Evolutionary conservation across 2,888 invertebrate genomes (phyloP).

Genomic region (Scaptodrosophila latifasciaeformis): DNA sequence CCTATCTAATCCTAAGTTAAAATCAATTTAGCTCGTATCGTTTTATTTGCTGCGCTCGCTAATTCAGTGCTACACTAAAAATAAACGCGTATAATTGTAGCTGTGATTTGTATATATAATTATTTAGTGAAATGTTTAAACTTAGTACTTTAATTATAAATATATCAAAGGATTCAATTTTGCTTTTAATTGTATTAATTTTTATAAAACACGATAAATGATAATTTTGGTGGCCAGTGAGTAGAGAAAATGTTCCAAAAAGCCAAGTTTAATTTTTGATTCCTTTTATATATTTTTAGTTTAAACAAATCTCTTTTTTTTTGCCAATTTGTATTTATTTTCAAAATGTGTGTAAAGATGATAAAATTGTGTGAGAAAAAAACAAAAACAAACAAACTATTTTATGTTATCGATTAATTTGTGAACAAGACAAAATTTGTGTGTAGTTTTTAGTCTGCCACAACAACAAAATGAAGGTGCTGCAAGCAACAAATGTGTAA

Average conservation of each 20-base stretch:
- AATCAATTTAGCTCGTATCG: neutral
- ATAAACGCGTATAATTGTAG: slow-evolving; percentile 55
- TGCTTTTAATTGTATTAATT: slow-evolving; percentile 8
- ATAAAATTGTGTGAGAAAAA: slow-evolving; percentile 10
- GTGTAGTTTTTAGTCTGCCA: slow-evolving; percentile 1
- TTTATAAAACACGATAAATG: slow-evolving; percentile 3
- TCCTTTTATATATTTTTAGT: neutral
- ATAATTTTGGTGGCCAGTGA: neutral
- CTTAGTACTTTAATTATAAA: slow-evolving; percentile 55
- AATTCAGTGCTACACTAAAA: slow-evolving; percentile 13
- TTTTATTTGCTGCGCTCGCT: slow-evolving; percentile 15
- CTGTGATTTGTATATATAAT: slow-evolving; percentile 60
- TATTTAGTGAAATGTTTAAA: slow-evolving; percentile 63
- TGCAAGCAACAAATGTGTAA: neutral
- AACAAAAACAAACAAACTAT: slow-evolving; percentile 7
- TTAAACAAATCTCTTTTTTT: slow-evolving; percentile 15
- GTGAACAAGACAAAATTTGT: slow-evolving; percentile 28
- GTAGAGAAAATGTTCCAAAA: slow-evolving; percentile 10
- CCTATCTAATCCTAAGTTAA: too few species aligned
- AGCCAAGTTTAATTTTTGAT: slow-evolving; percentile 13
- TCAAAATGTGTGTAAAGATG: slow-evolving; percentile 27
- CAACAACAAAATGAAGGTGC: neutral
- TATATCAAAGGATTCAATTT: slow-evolving; percentile 34
- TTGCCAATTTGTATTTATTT: slow-evolving; percentile 64
- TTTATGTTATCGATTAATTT: slow-evolving; percentile 23